These are phyloP conservation scores for Dreissena polymorpha DNA, from an alignment of 1,140 invertebrate genomes.

Conservation along the genomic window DNA sequence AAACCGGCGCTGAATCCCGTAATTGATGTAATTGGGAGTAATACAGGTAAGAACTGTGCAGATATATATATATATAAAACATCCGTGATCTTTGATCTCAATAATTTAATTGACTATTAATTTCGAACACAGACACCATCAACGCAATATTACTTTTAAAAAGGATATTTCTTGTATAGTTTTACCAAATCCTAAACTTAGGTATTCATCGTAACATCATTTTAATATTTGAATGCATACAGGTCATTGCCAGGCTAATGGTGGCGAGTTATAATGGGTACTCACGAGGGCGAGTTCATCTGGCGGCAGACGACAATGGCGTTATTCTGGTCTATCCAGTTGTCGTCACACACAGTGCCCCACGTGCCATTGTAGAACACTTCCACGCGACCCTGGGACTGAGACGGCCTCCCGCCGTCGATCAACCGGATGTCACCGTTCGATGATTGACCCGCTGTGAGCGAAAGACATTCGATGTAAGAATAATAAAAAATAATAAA, in stretches of 20 bases:
- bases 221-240: not conserved
- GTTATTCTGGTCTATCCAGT: conserved; percentile 27
- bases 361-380: conserved; percentile 52
- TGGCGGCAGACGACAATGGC: conserved; percentile 61
- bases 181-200: not conserved
- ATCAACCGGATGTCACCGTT: conserved; percentile 23
- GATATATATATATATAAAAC: too few species aligned
- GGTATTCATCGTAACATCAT: not conserved
- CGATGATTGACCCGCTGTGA: not conserved
- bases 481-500: too few species aligned
- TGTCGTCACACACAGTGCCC: conserved; percentile 61
- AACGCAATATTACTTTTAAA: not conserved
- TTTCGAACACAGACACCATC: not conserved
- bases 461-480: too few species aligned
- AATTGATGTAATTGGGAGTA: too few species aligned
- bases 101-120: too few species aligned
- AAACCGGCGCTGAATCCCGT: too few species aligned
- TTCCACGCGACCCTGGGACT: conserved; percentile 57
- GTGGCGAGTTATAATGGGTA: not conserved
- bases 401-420: not conserved
- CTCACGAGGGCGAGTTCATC: conserved; percentile 35
- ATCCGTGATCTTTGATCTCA: too few species aligned
- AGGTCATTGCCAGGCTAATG: not conserved
- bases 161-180: not conserved
- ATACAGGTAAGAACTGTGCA: too few species aligned